phyloP scores from a whole-genome alignment of 2,888 invertebrate genomes.

The Linnaemya tessellans region DNA sequence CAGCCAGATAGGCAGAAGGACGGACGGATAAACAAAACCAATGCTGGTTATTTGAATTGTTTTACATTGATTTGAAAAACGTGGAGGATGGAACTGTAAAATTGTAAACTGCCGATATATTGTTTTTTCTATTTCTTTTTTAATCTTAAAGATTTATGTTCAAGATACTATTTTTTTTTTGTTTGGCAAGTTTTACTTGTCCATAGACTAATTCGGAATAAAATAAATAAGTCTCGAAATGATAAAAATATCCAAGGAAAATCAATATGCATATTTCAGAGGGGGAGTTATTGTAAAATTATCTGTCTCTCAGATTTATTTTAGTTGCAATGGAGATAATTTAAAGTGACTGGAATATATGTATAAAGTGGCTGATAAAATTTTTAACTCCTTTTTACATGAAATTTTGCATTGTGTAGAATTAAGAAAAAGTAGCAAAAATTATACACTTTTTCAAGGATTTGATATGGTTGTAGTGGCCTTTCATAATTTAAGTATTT shows the following conservation, averaged over 20 bases:
- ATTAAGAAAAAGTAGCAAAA: too few species aligned
- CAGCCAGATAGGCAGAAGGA: not conserved
- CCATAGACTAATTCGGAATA: not conserved
- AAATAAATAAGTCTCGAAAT: slow-evolving; percentile 49
- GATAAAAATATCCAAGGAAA: slow-evolving; percentile 39
- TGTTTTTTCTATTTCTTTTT: slow-evolving; percentile 7
- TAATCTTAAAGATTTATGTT: slow-evolving; percentile 51
- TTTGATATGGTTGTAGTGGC: too few species aligned
- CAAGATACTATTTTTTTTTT: slow-evolving; percentile 10
- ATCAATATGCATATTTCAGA: slow-evolving; percentile 34
- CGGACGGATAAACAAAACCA: not conserved
- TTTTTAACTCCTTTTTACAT: too few species aligned
- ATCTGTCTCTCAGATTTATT: slow-evolving; percentile 38
- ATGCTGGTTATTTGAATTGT: slow-evolving; percentile 61
- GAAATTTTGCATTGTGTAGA: too few species aligned
- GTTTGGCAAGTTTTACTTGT: not conserved
- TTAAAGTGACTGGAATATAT: not conserved
- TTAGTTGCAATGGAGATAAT: slow-evolving; percentile 15
- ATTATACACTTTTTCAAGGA: too few species aligned
- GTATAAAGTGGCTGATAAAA: too few species aligned
- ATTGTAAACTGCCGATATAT: slow-evolving; percentile 31
- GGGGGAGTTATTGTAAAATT: slow-evolving; percentile 30
- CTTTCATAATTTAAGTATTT: too few species aligned
- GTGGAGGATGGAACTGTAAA: slow-evolving; percentile 62
- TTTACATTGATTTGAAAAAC: slow-evolving; percentile 59